Base-by-base conservation (phyloP, 2,888 invertebrate species). In the Podabrus alpinus region DNA sequence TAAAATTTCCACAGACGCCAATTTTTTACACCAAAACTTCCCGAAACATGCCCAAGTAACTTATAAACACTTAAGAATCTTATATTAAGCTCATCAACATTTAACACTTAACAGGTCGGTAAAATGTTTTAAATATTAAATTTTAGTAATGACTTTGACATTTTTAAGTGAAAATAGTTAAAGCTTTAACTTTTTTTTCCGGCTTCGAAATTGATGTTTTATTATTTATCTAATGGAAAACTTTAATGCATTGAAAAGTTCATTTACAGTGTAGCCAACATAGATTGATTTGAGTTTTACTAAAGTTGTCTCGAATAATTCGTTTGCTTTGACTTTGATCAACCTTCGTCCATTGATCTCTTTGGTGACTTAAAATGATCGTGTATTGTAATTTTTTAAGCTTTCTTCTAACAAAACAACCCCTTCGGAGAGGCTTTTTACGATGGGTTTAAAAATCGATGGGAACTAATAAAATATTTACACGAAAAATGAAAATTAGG, bases 301-400 rank as follows among this genome's bases (percentile, higher is more conserved):
- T 19, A 64, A 64, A 21, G 19, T 64, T 64, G 21, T 64, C 21
- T 64, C 62, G 21, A 64, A 64, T 64, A 64, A 64, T 64, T 64
- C 62, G 45, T 64, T 64, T 64, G 21, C 62, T 19, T 64, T 64
- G 21, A 64, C 19, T 64, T 64, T 64, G 62, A 64, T 64, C 62
- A 64, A 64, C 62, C 62, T 64, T 64, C 21, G 19, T 21, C 62
- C 21, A 64, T 64, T 64, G 62, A 64, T 19, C 21, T 64, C 19
- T 13, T 64, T 21, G 21, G 21, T 64, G 62, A 64, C 62, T 64
- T 19, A 17, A 21, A 64, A 21, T 64, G 62, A 64, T 64, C 21
- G 62, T 19, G 21, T 19, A 21, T 64, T 21, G 62, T 16, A 64
- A 21, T 64, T 45, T 45, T 29, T 45, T 45, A 7, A 45, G n/a